Base-by-base conservation (phyloP, 2,888 invertebrate species). In the Ypsolopha sequella region DNA sequence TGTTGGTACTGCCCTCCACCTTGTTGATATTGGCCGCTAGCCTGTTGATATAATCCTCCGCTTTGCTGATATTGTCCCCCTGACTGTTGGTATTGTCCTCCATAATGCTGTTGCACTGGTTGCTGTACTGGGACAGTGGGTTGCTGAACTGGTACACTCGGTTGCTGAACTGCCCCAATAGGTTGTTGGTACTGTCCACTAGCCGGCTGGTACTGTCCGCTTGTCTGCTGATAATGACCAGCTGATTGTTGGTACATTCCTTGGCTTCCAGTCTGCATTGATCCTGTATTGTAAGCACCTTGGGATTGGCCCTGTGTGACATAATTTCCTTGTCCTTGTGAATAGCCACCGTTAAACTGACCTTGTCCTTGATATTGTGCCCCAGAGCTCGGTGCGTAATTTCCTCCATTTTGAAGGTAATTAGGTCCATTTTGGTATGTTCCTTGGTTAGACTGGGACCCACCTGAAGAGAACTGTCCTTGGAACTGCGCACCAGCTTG, bases 311-410 rank as follows among this genome's bases (percentile, higher is more conserved):
- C 55, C 24, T 60, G 62, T 24, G 48, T 10, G 7, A n/a, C 41
- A 9, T 41, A 43, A 7, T 50, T 50, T 6, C 41, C 38, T 60
- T 62, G 44, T 4, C 56, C 55, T n/a, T 54, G 43, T 48, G 56
- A 60, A 33, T 54, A 56, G 48, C 60, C 61, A 8, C 34, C 58
- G 57, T 10, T 53, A 56, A 52, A 41, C 53, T 62, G 55, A 54
- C 55, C 56, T 39, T 61, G 61, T 8, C 56, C 56, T 51, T 65
- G 63, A 41, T 55, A 60, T 36, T 61, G 60, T 6, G 56, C 60
- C 50, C 34, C 35, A 7, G 36, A 13, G 34, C 36, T 43, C 8
- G 39, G 39, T 10, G 24, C 43, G 10, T 34, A 35, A 36, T 43
- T 50, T 7, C 50, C 47, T 9, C 13, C 6, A 38, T 44, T 52